phyloP scores from a whole-genome alignment of 1,140 invertebrate species.

The Papilio machaon region DNA sequence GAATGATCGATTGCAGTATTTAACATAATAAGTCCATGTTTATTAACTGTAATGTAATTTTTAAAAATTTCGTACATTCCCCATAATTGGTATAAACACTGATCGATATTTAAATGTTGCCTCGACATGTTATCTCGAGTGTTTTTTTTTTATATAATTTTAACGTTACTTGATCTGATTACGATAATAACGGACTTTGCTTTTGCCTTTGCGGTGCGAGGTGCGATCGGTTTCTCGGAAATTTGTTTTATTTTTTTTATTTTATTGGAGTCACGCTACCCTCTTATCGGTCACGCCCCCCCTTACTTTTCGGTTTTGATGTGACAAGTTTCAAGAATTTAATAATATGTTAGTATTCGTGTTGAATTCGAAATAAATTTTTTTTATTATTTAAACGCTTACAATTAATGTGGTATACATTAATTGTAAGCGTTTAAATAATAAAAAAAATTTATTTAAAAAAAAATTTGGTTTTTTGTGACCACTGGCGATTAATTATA shows the following conservation, averaged over 20 bases:
- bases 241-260: conserved; percentile 11
- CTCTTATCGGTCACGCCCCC: conserved; percentile 24
- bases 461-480: background rate
- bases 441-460: too few relatives aligned
- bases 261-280: conserved; percentile 27
- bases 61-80: background rate
- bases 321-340: conserved; percentile 17
- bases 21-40: conserved; percentile 30
- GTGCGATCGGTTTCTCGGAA: conserved; percentile 27
- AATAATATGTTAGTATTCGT: conserved; percentile 16
- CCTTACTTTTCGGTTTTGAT: conserved; percentile 13
- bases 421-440: too few relatives aligned
- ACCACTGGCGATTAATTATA: background rate
- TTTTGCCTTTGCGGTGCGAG: background rate
- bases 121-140: background rate
- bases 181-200: conserved; percentile 17
- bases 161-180: conserved; percentile 19
- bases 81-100: conserved; percentile 4
- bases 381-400: background rate
- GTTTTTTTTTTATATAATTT: background rate
- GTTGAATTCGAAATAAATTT: background rate
- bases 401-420: background rate
- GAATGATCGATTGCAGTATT: conserved; percentile 51
- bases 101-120: conserved; percentile 19
- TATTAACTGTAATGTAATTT: conserved; percentile 29